Evolutionary conservation across 2,888 invertebrate species (phyloP), one percentile per base, ranked within the genome.

Genomic region (Alentia gelatinosa): DNA sequence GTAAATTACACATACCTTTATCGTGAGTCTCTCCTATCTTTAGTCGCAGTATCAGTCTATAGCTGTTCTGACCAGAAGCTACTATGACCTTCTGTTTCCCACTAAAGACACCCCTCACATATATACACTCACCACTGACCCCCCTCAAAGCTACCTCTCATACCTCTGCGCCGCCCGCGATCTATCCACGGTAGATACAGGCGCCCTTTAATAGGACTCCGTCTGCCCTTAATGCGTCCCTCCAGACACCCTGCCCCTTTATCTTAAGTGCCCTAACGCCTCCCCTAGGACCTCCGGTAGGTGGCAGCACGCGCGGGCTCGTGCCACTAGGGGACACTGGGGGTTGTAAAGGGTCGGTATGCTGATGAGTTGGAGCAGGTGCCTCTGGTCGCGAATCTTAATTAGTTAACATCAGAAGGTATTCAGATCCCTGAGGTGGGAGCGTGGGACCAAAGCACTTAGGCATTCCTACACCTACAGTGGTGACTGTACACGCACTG

Each of bases 191-290:
- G 47, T 15, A 12, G 7, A 42, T 42, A 42, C 47, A 63, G 15
- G 63, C n/a, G 63, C 63, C 56, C 56, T 30, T 30, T 68, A 68
- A 68, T 68, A 30, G 68, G 68, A 12, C 68, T 30, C 30, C 30
- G 68, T 68, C 68, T 68, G 68, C 26, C 15, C n/a, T 68, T 68
- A 68, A 68, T 30, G 68, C 26, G 30, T 26, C 30, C 23, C 68
- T 30, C 68, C 30, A 26, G 68, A 68, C 68, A 19, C 68, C 56
- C 56, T 1, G 12, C 3, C 3, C 68, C 68, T 68, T 30, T 30
- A 68, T 68, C 68, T 68, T 68, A 68, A 68, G 68, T 68, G 26
- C 30, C 68, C 30, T 68, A 68, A 68, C 68, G 68, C 68, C 68
- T 68, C 68, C 68, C 68, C 19, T 56, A 56, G n/a, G 56, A 56